Percentiles rank a stretch among this genome's conserved stretches.
Conservation (phyloP, 2,113 vertebrate genomes). For the Chinchilla lanigera region DNA sequence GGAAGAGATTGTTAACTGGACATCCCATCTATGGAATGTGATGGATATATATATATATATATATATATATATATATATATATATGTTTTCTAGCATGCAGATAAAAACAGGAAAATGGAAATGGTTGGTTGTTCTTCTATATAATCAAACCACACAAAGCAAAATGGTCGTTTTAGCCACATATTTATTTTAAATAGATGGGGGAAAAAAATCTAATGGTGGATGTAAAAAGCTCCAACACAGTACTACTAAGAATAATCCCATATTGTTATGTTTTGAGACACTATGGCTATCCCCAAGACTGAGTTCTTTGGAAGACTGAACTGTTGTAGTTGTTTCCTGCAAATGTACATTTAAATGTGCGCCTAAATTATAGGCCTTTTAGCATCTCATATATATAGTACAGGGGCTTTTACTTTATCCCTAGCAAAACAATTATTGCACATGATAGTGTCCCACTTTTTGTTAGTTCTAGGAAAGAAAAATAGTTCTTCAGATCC, state of each 20-base stretch:
- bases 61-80: accelerated
- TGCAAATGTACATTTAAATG: constrained; percentile 22
- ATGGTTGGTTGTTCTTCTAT: neutral
- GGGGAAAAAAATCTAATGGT: neutral
- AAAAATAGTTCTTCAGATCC: constrained; percentile 4
- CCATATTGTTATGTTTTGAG: constrained; percentile 9
- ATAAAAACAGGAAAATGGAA: constrained; percentile 27
- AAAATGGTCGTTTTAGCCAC: neutral
- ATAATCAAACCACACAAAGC: neutral
- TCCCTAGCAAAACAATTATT: constrained; percentile 1
- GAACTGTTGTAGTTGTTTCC: constrained; percentile 8
- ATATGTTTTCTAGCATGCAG: neutral
- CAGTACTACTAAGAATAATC: neutral
- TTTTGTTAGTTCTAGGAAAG: constrained; percentile 54
- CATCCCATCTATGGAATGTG: neutral
- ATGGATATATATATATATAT: neutral
- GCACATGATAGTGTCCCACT: neutral
- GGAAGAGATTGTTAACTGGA: neutral
- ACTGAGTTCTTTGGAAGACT: neutral
- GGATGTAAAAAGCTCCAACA: neutral
- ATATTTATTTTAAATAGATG: constrained; percentile 44
- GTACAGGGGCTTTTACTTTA: neutral
- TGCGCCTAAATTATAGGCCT: constrained; percentile 2
- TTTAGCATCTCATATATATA: neutral
- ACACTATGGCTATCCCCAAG: neutral